Evolutionary conservation across 1,140 invertebrate species (phyloP).

Genomic region (Rhopalosiphum maidis): DNA sequence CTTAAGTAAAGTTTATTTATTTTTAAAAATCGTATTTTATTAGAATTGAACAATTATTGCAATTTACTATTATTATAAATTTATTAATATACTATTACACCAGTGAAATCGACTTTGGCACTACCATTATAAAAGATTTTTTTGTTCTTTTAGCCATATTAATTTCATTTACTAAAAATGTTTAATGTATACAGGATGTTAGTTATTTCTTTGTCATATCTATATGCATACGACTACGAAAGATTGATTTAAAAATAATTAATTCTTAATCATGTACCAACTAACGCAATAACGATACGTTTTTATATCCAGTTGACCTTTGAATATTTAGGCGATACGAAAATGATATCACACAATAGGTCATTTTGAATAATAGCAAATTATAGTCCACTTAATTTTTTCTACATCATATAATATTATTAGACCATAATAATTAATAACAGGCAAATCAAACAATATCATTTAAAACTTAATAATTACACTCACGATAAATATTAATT

Average conservation of each 20-base stretch:
- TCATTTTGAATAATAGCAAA: background rate
- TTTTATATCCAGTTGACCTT: background rate
- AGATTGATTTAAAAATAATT: background rate
- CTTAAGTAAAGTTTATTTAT: background rate
- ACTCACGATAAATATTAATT: background rate
- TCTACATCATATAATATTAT: conserved; percentile 2
- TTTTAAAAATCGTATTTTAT: background rate
- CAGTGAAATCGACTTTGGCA: background rate
- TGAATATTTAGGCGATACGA: background rate
- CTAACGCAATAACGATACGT: background rate
- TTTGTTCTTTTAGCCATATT: background rate
- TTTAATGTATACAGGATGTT: background rate
- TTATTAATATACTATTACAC: background rate
- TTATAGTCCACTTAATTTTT: background rate
- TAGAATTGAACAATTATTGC: background rate
- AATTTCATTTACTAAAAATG: background rate
- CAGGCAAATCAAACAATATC: background rate
- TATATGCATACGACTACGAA: background rate
- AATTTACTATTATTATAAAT: background rate
- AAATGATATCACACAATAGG: background rate
- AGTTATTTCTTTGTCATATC: background rate
- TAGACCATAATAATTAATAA: background rate
- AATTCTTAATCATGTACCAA: background rate
- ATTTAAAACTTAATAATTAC: background rate
- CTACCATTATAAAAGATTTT: no score